phyloP scores from a whole-genome alignment of 2,888 invertebrate genomes.

The Perizoma affinitatum region DNA sequence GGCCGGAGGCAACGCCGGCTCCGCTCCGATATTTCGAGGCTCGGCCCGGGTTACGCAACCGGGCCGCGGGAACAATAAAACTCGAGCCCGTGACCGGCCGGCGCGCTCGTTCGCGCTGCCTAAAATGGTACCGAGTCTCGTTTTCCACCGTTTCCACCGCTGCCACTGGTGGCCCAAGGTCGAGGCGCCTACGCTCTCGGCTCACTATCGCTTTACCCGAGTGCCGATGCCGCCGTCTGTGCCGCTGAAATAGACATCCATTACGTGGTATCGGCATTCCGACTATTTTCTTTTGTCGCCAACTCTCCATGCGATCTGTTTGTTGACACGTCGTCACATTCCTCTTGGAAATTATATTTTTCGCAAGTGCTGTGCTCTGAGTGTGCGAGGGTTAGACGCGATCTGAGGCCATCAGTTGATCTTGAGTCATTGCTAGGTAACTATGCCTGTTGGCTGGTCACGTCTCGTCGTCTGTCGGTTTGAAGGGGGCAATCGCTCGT shows the following conservation, averaged over 20 bases:
- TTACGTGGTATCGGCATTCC: conserved; percentile 74
- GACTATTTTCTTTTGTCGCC: conserved; percentile 75
- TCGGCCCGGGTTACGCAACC: conserved; percentile 76
- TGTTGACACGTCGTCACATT: conserved; percentile 59
- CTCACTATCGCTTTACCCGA: conserved; percentile 65
- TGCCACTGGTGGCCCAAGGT: conserved; percentile 71
- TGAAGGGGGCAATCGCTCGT: conserved; percentile 51
- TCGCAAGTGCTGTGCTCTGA: conserved; percentile 54
- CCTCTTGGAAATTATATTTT: conserved; percentile 47
- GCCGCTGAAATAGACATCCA: conserved; percentile 75
- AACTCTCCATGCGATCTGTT: conserved; percentile 59
- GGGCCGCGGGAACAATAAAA: conserved; percentile 78
- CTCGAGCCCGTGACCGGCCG: conserved; percentile 72
- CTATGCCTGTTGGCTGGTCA: conserved; percentile 37
- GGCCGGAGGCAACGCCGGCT: conserved; percentile 59
- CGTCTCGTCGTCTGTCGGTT: conserved; percentile 40
- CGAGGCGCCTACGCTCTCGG: conserved; percentile 79
- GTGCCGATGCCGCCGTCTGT: conserved; percentile 60
- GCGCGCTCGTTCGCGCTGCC: conserved; percentile 68
- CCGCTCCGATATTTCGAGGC: conserved; percentile 69
- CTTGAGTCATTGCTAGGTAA: conserved; percentile 47
- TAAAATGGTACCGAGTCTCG: conserved; percentile 81
- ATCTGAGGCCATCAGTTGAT: conserved; percentile 37
- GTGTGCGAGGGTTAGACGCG: conserved; percentile 39
- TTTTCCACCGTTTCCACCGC: conserved; percentile 72